Conservation (phyloP, 2,888 invertebrate species). For the Venustoraphidia nigricollis region DNA sequence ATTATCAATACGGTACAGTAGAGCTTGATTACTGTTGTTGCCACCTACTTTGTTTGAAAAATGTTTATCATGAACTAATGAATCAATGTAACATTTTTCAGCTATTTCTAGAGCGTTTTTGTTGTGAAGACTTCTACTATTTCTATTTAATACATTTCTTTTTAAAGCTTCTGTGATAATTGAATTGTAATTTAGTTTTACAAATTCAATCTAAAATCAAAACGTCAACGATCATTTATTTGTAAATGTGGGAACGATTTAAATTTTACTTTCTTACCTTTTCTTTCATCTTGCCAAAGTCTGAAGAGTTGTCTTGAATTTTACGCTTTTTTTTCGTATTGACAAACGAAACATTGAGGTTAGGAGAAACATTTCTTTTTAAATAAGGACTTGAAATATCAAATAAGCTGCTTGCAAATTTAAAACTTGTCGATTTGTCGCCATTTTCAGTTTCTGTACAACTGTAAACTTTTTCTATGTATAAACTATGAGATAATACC, state of each 20-base stretch:
- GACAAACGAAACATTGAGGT: not conserved
- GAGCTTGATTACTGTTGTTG: constrained; percentile 34
- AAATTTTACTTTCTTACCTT: constrained; percentile 13
- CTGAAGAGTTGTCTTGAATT: constrained; percentile 15
- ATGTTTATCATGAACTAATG: constrained; percentile 15
- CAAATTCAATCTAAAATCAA: constrained; percentile 9
- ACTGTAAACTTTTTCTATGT: constrained; percentile 28
- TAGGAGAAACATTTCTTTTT: constrained; percentile 17
- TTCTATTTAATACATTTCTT: constrained; percentile 12
- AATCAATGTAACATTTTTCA: constrained; percentile 25
- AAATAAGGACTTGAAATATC: constrained; percentile 29
- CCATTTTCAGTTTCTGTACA: constrained; percentile 18
- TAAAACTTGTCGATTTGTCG: constrained; percentile 14
- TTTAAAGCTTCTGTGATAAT: constrained; percentile 13
- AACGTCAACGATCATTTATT: too few species aligned
- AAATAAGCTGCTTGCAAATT: constrained; percentile 28
- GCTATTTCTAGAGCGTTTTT: constrained; percentile 23
- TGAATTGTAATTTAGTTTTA: constrained; percentile 13
- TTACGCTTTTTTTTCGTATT: constrained; percentile 21
- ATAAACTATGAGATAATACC: constrained; percentile 33
- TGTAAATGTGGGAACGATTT: not conserved
- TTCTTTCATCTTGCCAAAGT: constrained; percentile 22
- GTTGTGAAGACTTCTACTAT: constrained; percentile 20
- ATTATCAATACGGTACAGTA: constrained; percentile 31
- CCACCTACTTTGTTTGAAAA: constrained; percentile 33